These are phyloP conservation scores for Philopedon plagiatum DNA, from an alignment of 2,888 invertebrate genomes.

Conservation along the genomic window DNA sequence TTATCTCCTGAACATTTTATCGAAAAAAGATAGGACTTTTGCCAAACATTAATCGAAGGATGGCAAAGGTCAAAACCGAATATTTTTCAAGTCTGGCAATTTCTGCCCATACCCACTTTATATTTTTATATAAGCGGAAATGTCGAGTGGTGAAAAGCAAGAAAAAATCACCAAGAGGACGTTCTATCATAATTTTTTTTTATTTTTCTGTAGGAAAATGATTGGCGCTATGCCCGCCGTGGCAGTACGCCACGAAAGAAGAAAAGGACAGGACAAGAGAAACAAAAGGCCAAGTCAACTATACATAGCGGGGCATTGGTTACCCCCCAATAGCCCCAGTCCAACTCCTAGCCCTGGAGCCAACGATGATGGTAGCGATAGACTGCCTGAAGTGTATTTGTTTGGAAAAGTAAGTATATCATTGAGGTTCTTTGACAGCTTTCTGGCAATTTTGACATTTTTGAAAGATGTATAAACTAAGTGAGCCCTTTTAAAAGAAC, in stretches of 20 bases:
- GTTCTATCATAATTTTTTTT: background rate
- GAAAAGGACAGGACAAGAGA: slow-evolving; percentile 79
- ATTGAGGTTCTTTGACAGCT: too few species aligned
- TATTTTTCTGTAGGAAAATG: slow-evolving; percentile 70
- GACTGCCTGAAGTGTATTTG: slow-evolving; percentile 78
- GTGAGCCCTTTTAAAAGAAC: too few species aligned
- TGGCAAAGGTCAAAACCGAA: background rate
- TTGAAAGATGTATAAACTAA: too few species aligned
- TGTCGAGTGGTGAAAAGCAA: too few species aligned
- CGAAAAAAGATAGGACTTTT: background rate
- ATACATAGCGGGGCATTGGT: slow-evolving; percentile 77
- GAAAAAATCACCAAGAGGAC: background rate
- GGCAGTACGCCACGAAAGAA: slow-evolving; percentile 85
- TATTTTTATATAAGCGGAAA: too few species aligned
- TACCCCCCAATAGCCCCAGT: slow-evolving; percentile 74
- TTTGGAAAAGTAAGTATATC: slow-evolving; percentile 77
- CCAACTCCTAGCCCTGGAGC: slow-evolving; percentile 77
- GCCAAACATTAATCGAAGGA: background rate
- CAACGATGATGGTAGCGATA: slow-evolving; percentile 70
- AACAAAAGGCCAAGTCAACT: slow-evolving; percentile 76
- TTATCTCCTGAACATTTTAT: background rate
- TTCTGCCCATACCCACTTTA: too few species aligned
- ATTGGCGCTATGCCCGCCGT: slow-evolving; percentile 91
- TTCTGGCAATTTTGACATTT: too few species aligned
- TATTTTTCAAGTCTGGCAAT: background rate